Conservation (phyloP, 2,888 invertebrate species). For the Macaria liturata region DNA sequence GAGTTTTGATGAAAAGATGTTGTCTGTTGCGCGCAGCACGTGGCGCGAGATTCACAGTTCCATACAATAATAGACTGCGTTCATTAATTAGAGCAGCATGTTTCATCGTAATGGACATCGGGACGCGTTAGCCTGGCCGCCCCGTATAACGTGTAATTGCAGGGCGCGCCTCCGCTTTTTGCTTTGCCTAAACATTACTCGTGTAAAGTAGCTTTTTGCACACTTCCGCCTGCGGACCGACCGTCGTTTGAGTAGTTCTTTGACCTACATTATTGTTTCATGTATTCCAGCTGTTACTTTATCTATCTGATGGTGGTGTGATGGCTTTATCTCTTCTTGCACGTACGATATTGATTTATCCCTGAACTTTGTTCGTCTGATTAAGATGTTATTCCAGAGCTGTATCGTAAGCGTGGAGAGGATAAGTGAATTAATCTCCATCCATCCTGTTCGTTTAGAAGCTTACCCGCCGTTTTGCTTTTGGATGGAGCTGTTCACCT, state of each 20-base stretch:
- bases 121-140: constrained; percentile 45
- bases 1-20: constrained; percentile 26
- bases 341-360: constrained; percentile 3
- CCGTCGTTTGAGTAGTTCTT: constrained; percentile 18
- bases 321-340: no score
- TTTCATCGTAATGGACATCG: constrained; percentile 73
- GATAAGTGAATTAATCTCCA: constrained; percentile 56
- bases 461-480: constrained; percentile 59
- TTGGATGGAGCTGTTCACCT: constrained; percentile 72
- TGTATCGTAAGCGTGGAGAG: constrained; percentile 25
- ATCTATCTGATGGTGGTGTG: background rate
- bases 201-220: constrained; percentile 36
- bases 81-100: constrained; percentile 76
- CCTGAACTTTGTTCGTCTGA: constrained; percentile 1
- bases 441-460: constrained; percentile 53
- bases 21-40: constrained; percentile 30
- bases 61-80: constrained; percentile 65
- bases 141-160: constrained; percentile 49
- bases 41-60: constrained; percentile 51
- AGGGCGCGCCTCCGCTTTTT: constrained; percentile 50
- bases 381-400: constrained; percentile 13
- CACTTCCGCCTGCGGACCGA: constrained; percentile 28
- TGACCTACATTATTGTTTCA: constrained; percentile 11
- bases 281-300: constrained; percentile 1
- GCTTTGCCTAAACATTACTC: constrained; percentile 47